phyloP scores from a whole-genome alignment of 1,140 invertebrate genomes.

The Leptinotarsa undecemlineata region DNA sequence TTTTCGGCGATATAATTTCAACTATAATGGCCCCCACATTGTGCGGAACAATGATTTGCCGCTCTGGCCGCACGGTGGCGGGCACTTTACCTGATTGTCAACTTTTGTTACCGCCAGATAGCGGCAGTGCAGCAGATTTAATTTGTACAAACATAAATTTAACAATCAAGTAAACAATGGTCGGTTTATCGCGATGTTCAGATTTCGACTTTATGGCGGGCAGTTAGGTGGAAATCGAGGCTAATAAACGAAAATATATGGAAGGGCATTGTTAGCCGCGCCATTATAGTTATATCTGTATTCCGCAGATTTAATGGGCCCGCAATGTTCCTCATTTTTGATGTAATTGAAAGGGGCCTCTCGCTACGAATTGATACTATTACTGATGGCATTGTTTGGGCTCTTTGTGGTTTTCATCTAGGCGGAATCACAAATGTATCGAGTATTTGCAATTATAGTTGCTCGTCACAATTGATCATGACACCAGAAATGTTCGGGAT shows the following conservation, averaged over 20 bases:
- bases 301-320: constrained; percentile 48
- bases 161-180: constrained; percentile 57
- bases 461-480: too few species aligned
- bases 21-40: constrained; percentile 22
- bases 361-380: constrained; percentile 46
- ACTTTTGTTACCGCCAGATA: constrained; percentile 53
- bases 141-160: constrained; percentile 58
- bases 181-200: constrained; percentile 56
- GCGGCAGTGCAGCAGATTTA: constrained; percentile 52
- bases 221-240: constrained; percentile 52
- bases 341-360: constrained; percentile 43
- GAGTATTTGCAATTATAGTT: too few species aligned
- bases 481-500: too few species aligned
- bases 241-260: constrained; percentile 55
- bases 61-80: constrained; percentile 25
- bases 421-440: too few species aligned
- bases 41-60: constrained; percentile 33
- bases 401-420: background rate
- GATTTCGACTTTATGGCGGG: constrained; percentile 55
- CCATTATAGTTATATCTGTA: constrained; percentile 50
- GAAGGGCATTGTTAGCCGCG: constrained; percentile 45
- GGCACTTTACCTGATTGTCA: constrained; percentile 48
- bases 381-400: background rate
- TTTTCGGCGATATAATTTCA: constrained; percentile 22
- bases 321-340: constrained; percentile 47